Evolutionary conservation across 2,113 vertebrate species (phyloP).

Genomic region (Myiozetetes cayanensis): DNA sequence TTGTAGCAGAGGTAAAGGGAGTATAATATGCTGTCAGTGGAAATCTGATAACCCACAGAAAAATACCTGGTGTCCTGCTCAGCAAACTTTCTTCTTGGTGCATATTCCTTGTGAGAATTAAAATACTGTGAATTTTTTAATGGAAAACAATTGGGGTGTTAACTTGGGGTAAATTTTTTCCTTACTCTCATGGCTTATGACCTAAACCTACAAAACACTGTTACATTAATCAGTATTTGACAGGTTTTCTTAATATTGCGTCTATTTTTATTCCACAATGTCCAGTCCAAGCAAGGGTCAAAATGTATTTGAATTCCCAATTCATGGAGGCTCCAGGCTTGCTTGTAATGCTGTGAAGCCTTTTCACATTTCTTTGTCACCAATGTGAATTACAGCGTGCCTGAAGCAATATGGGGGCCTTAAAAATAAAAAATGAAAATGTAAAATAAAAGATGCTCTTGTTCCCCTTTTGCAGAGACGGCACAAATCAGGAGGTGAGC

Average conservation of each 20-base stretch:
- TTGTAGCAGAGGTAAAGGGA: not conserved
- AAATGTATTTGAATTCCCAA: not conserved
- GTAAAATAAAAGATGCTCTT: constrained; percentile 2
- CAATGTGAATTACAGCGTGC: not conserved
- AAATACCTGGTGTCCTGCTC: not conserved
- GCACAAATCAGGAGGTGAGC: constrained; percentile 3
- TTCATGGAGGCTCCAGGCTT: not conserved
- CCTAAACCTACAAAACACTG: not conserved
- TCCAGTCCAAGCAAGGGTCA: not conserved
- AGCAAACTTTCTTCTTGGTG: not conserved
- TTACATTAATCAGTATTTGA: not conserved
- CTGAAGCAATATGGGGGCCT: not conserved
- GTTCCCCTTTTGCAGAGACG: not conserved
- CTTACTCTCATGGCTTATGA: not conserved
- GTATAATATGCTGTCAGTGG: not conserved
- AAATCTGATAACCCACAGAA: not conserved
- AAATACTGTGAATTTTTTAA: not conserved
- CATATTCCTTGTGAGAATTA: not conserved
- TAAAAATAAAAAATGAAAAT: constrained; percentile 38
- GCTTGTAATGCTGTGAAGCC: not conserved
- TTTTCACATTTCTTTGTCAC: constrained; percentile 11
- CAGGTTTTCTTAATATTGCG: not conserved
- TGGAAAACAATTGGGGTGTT: not conserved
- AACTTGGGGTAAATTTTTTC: not conserved
- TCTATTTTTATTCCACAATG: not conserved